Evolutionary conservation across 2,797 vertebrate genomes (phyloP).

Genomic region (Anableps anableps): DNA sequence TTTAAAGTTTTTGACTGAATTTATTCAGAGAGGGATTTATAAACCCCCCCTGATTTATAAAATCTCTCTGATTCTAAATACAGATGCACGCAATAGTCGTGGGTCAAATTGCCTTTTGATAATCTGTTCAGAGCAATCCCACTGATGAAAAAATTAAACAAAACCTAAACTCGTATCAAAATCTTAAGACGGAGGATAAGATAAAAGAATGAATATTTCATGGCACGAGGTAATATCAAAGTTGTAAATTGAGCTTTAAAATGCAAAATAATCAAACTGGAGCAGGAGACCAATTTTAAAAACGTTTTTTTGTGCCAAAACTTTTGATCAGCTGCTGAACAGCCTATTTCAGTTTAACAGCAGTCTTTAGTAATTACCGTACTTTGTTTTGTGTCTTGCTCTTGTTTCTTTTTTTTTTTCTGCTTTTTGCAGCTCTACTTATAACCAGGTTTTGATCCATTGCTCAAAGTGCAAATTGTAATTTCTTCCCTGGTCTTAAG

Average conservation of each 20-base stretch:
- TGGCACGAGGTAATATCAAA: not conserved
- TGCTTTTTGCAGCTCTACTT: not conserved
- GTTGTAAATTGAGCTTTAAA: not conserved
- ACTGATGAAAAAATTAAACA: not conserved
- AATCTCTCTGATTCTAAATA: not conserved
- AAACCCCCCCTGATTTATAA: not conserved
- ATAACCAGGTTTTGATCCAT: not conserved
- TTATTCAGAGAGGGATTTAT: not conserved
- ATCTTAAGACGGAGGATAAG: not conserved
- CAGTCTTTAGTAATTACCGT: not conserved
- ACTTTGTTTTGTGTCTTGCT: not conserved
- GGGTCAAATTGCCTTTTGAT: not conserved
- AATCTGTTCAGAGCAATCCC: not conserved
- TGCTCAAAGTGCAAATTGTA: not conserved
- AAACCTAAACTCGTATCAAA: not conserved
- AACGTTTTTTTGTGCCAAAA: not conserved
- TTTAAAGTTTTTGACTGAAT: not conserved
- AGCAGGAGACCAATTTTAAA: not conserved
- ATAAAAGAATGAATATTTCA: not conserved
- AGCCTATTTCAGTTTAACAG: not conserved
- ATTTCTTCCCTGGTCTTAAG: not conserved
- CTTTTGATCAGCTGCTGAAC: not conserved
- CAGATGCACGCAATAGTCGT: not conserved
- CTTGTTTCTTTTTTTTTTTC: too few species aligned
- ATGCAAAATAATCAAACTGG: not conserved